Conservation (phyloP, 2,113 vertebrate species). For the Spea multiplicata region DNA sequence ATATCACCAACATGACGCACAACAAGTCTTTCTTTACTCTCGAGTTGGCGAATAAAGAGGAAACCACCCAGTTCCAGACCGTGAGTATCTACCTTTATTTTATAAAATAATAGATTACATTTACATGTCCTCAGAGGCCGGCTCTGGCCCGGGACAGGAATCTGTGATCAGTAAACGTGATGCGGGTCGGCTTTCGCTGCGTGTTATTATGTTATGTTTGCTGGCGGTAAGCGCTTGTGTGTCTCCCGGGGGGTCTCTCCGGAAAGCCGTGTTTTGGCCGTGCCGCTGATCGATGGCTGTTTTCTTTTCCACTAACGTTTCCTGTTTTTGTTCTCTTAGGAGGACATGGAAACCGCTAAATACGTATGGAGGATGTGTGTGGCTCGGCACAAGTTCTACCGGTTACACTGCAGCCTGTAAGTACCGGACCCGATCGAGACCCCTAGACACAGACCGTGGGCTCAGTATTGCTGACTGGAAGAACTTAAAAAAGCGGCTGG, state of each 20-base stretch:
- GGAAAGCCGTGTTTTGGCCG: background rate
- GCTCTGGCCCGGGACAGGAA: too few species aligned
- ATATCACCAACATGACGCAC: slow-evolving; percentile 97
- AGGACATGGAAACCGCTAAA: slow-evolving; percentile 99
- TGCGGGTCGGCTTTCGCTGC: too few species aligned
- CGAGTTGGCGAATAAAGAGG: slow-evolving; percentile 90
- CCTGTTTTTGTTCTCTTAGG: slow-evolving; percentile 69
- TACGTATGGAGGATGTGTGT: slow-evolving; percentile 96
- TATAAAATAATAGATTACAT: too few species aligned
- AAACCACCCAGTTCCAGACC: slow-evolving; percentile 96
- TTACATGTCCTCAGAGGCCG: background rate
- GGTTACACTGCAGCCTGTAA: slow-evolving; percentile 93
- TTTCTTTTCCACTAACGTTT: slow-evolving; percentile 18
- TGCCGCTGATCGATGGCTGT: background rate
- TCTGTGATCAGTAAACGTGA: too few species aligned
- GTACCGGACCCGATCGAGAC: slow-evolving; percentile 55
- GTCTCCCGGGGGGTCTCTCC: background rate
- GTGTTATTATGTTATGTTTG: background rate
- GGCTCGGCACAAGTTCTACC: slow-evolving; percentile 95
- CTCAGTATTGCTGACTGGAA: too few species aligned
- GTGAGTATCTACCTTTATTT: slow-evolving; percentile 69
- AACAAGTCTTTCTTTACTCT: slow-evolving; percentile 94
- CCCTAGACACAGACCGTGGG: too few species aligned
- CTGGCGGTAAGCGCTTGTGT: background rate
- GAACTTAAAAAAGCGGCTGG: too few species aligned